Evolutionary conservation across 2,113 vertebrate species (phyloP).

Genomic region (Eulemur rufifrons): DNA sequence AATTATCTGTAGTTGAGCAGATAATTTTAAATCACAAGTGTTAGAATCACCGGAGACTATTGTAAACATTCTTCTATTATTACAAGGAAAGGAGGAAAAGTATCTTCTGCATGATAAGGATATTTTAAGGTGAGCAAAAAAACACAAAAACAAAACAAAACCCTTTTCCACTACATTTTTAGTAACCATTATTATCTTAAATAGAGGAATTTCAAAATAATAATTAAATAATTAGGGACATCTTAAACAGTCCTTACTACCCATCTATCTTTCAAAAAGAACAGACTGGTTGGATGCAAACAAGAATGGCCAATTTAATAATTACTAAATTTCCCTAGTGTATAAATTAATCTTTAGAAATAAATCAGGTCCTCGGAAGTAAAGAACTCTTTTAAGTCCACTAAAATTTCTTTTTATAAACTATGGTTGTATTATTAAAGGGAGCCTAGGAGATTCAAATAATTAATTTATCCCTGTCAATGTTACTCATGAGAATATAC

Average conservation of each 20-base stretch:
- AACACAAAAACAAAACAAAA: background rate
- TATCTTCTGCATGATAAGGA: background rate
- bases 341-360: slow-evolving; percentile 36
- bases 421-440: slow-evolving; percentile 4
- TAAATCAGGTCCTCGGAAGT: background rate
- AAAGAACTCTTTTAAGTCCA: background rate
- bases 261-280: background rate
- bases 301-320: slow-evolving; percentile 24
- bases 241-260: background rate
- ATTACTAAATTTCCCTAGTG: background rate
- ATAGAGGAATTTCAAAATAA: slow-evolving; percentile 7
- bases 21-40: slow-evolving; percentile 28
- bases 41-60: background rate
- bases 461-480: slow-evolving; percentile 30
- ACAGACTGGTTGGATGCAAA: background rate
- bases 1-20: background rate
- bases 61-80: background rate
- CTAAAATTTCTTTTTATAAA: background rate
- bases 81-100: background rate
- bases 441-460: background rate
- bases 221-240: background rate
- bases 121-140: background rate
- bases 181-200: background rate
- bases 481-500: background rate
- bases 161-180: background rate